Evolutionary conservation across 2,888 invertebrate species (phyloP), one percentile per base, ranked within the genome.

Genomic region (Perithous albicinctus): DNA sequence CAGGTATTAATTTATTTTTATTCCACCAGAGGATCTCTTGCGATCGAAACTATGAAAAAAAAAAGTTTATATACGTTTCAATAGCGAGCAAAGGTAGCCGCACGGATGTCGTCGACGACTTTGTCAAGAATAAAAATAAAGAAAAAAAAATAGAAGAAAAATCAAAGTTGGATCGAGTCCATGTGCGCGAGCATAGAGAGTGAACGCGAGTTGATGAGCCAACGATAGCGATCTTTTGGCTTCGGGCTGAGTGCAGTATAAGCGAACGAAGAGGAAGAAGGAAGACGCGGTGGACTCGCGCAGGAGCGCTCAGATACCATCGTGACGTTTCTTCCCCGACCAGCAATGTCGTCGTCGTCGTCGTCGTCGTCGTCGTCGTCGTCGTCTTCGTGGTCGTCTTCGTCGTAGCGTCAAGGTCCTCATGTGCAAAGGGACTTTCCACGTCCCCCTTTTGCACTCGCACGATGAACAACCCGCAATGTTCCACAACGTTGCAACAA

Each of bases 191-290:
- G 84, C 82, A 84, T 85, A 85, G 84, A 85, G 83, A 87, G 78
- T 70, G 87, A 86, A 86, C 85, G 85, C 84, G 80, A 85, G 86
- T 86, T 88, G 88, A 88, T 87, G 87, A 87, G 86, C 80, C 80
- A 75, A 80, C 73, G 87, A 88, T 88, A 89, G 87, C 63, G 85
- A 88, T 87, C 89, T 85, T 83, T 84, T 84, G 79, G 84, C 83
- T 77, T 15, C 83, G 81, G 83, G 46, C 83, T 82, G 84, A 61
- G 48, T 32, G 48, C 56, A 20, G 56, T 32, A 12, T 32, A 46
- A 56, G 63, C 56, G 20, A n/a, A 69, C 38, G 64, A 54, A 29
- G 77, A 64, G 63, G 78, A 75, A 78, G 74, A 74, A 63, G 63
- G 63, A 70, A 78, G 74, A 78, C 59, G 56, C 69, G 85, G 85